Base-by-base conservation (phyloP, 2,797 vertebrate species). In the Lithobates pipiens region DNA sequence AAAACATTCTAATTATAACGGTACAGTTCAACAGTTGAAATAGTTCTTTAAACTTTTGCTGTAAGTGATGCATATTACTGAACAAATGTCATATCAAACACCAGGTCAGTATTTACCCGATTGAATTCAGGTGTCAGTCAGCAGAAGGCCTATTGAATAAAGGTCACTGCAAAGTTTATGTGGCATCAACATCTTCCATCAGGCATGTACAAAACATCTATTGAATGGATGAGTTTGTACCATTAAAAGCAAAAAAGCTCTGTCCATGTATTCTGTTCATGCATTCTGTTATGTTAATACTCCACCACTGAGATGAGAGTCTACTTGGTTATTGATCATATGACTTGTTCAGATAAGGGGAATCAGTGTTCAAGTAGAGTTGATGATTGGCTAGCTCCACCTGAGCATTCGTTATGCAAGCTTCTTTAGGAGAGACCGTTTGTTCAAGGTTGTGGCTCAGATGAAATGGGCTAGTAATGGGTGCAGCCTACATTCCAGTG, bases 1-100 rank as follows among this genome's bases (percentile, higher is more conserved):
- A 89, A 92, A 94, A 89, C 87, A 39, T 39, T 91, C 91, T 93
- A 95, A 95, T 94, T 92, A 92, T 90, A 91, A 91, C 90, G 93
- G 92, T 93, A 93, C 94, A 94, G 93, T 84, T 83, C 81, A 76
- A 76, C 42, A 61, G 67, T 76, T 69, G 67, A 68, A 50, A 25
- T 29, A 80, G 69, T 80, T 80, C 46, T 80, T 72, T 72, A 15
- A 39, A 70, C 27, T 70, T 46, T 69, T 25, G 23, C 18, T 44
- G 61, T 77, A 25, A 9, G 29, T 25, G 67, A 68, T 65, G n/a
- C 7, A 29, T 10, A 27, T 67, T 25, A 29, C n/a, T 25, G 2
- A 67, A 27, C 13, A 27, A 27, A 67, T 29, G 65, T 67, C 25
- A 67, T 29, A 67, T 67, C 65, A 27, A 29, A 15, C 21, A 15